These are phyloP conservation scores for Marmota monax DNA, from an alignment of 2,113 vertebrate genomes.

Conservation along the genomic window DNA sequence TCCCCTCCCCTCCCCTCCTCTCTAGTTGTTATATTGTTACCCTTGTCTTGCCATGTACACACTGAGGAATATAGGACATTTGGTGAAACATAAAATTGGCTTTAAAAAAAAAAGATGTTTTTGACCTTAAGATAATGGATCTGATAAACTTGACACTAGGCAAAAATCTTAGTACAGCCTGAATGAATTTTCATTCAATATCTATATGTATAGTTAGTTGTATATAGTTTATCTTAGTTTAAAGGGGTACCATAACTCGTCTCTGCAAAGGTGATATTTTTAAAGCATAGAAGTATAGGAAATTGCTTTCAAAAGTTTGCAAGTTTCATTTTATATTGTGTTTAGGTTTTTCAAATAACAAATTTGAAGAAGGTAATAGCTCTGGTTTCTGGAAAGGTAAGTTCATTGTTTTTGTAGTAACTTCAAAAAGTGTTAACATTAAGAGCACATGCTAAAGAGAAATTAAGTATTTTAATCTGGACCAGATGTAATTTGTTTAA, in stretches of 20 bases:
- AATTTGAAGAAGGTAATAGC: constrained; percentile 78
- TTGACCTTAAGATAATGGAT: background rate
- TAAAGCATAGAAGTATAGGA: background rate
- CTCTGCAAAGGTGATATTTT: background rate
- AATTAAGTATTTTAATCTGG: background rate
- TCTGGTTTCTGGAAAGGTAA: constrained; percentile 82
- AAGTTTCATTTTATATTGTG: constrained; percentile 54
- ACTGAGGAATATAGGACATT: background rate
- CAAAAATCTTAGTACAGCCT: background rate
- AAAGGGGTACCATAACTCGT: background rate
- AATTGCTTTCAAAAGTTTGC: constrained; percentile 35
- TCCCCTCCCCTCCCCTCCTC: too few species aligned
- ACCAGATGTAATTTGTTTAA: background rate
- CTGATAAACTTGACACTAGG: background rate
- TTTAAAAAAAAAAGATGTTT: background rate
- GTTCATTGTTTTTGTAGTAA: constrained; percentile 15
- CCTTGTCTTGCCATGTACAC: background rate
- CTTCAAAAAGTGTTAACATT: background rate
- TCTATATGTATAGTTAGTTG: background rate
- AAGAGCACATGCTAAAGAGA: background rate
- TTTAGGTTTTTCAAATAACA: constrained; percentile 75
- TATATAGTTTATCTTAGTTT: background rate
- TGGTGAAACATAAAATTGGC: background rate
- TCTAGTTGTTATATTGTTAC: background rate
- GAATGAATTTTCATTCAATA: background rate